Evolutionary conservation across 2,113 vertebrate species (phyloP).

Genomic region (Pithys albifrons): DNA sequence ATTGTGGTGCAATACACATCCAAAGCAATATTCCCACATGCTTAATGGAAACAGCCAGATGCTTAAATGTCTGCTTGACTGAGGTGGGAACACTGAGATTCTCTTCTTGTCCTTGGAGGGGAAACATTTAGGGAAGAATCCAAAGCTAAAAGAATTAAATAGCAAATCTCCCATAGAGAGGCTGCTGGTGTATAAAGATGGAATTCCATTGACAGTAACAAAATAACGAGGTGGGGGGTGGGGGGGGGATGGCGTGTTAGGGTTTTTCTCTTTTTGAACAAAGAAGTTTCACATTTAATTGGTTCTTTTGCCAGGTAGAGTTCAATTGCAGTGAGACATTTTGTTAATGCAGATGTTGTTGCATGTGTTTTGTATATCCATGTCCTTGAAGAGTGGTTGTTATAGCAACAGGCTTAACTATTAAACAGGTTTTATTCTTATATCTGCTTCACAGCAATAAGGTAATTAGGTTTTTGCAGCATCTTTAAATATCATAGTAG

Average conservation of each 20-base stretch:
- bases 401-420: slow-evolving; percentile 70
- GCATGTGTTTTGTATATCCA: neutral
- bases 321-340: neutral
- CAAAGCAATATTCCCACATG: neutral
- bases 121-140: neutral
- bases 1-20: neutral
- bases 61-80: neutral
- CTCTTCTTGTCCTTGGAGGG: slow-evolving; percentile 11
- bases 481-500: slow-evolving; percentile 24
- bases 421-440: slow-evolving; percentile 33
- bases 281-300: slow-evolving; percentile 2
- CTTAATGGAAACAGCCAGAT: neutral
- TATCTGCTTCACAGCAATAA: slow-evolving; percentile 7
- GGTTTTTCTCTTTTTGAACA: neutral
- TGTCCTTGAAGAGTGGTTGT: slow-evolving; percentile 64
- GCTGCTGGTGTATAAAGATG: neutral
- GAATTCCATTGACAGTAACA: neutral
- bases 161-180: neutral
- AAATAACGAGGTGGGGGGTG: neutral
- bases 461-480: slow-evolving; percentile 45
- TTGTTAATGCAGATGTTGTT: slow-evolving; percentile 37
- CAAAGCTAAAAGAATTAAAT: neutral
- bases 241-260: no score
- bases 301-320: neutral
- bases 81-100: neutral